Percentiles rank a stretch among this genome's conserved stretches.
Evolutionary conservation across 2,113 vertebrate genomes (phyloP).

Genomic region (Leiothrix lutea): DNA sequence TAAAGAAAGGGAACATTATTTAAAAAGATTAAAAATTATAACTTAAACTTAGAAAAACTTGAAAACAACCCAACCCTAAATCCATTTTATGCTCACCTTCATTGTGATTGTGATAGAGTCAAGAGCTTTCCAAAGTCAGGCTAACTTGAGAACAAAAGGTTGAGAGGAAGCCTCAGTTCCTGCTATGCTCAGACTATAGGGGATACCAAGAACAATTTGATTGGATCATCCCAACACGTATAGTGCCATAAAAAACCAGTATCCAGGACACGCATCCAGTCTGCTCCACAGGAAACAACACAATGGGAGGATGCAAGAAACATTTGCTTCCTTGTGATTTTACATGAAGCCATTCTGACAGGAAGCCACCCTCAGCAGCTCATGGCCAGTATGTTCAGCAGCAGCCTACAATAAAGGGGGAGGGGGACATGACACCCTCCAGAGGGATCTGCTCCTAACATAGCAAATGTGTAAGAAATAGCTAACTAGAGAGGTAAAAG

Average conservation of each 20-base stretch:
- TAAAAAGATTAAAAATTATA: not conserved
- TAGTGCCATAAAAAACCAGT: not conserved
- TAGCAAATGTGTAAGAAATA: not conserved
- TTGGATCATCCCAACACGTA: not conserved
- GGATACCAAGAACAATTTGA: constrained; percentile 5
- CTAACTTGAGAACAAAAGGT: constrained; percentile 68
- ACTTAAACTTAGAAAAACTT: not conserved
- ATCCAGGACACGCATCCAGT: constrained; percentile 34
- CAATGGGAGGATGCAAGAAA: constrained; percentile 45
- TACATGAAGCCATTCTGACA: not conserved
- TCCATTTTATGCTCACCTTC: constrained; percentile 73
- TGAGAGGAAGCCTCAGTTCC: constrained; percentile 58
- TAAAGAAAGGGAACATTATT: not conserved
- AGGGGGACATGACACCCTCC: not conserved
- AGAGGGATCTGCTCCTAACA: not conserved
- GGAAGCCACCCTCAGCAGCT: not conserved
- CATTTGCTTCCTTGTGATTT: constrained; percentile 12
- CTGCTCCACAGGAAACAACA: constrained; percentile 56
- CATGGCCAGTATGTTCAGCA: not conserved
- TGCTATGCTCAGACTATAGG: constrained; percentile 27
- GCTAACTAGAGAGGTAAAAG: not conserved
- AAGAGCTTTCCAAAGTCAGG: not conserved
- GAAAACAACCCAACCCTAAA: not conserved
- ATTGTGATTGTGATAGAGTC: constrained; percentile 52
- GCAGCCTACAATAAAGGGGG: not conserved